Evolutionary conservation across 2,888 invertebrate species (phyloP).

Genomic region (Drosophila vallismaia): DNA sequence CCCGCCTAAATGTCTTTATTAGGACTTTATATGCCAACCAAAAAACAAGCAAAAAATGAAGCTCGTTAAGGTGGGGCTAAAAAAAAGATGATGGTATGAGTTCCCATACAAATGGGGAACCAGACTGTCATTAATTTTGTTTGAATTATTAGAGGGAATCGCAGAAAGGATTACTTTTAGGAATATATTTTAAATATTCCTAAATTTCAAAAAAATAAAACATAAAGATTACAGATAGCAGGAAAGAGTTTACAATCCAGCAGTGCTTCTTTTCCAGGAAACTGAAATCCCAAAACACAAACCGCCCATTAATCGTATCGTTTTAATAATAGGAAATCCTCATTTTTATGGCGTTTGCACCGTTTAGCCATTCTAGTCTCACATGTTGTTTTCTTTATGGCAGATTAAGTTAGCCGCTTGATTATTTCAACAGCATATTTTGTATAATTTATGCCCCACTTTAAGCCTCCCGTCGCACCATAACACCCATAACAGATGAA

Average conservation of each 20-base stretch:
- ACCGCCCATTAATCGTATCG: conserved; percentile 8
- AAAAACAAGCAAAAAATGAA: conserved; percentile 36
- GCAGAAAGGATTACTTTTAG: background rate
- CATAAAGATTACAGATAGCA: background rate
- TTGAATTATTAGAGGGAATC: background rate
- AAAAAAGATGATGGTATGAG: conserved; percentile 16
- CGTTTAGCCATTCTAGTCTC: conserved; percentile 12
- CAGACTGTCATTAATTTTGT: background rate
- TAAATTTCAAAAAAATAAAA: background rate
- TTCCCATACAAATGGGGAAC: background rate
- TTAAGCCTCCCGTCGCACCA: conserved; percentile 23
- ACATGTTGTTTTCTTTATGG: conserved; percentile 59
- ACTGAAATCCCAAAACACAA: background rate
- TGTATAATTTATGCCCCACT: conserved; percentile 65
- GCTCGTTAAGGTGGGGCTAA: conserved; percentile 47
- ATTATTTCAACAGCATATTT: conserved; percentile 69
- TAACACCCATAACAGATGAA: conserved; percentile 4
- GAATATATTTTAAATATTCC: background rate
- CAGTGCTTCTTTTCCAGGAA: background rate
- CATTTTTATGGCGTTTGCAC: conserved; percentile 27
- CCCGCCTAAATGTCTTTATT: conserved; percentile 76
- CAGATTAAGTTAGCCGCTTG: conserved; percentile 78
- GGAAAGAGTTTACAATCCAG: conserved; percentile 7
- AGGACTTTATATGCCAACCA: conserved; percentile 49
- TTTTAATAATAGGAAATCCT: conserved; percentile 26